Base-by-base conservation (phyloP, 64 coral and sea anemone genomes). In the Hydrozoanthus tunicans region DNA sequence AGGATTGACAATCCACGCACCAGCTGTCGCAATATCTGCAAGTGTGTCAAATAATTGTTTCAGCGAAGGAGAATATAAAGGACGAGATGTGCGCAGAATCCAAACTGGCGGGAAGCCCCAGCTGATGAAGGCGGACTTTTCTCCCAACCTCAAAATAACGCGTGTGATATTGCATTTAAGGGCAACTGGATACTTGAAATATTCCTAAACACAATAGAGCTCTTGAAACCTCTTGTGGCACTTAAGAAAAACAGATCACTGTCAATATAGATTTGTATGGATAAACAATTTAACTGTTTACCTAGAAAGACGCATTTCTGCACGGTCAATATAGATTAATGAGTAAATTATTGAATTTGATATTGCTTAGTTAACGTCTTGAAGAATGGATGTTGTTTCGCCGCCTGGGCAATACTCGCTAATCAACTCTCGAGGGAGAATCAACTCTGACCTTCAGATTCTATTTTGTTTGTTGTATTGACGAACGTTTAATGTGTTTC, bases 201-300 rank as follows among this genome's bases (percentile, higher is more conserved):
- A 60, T 56, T 88, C 84, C 17, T 26, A 13, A 43, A 14, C 69
- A 88, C 84, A 88, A 75, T 75, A 43, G 56, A 74, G 68, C 84
- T 88, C 84, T 88, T 88, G 67, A 88, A 73, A 43, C 25, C 69
- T 58, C 84, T 88, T 88, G 84, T 74, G 57, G 57, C 69, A 88
- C 84, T 88, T 88, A 56, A 69, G 24, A 58, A 88, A 88, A 88
- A 88, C 84, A 88, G 84, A 88, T 88, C 84, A 88, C 74, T 88
- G 84, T 73, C 84, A 88, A 88, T 88, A 88, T 88, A 88, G 84
- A 88, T 88, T 88, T 88, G 84, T 88, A 88, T 88, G 84, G 84
- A 88, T 88, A 88, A 88, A 88, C 69, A 88, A 88, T 88, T 88
- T 88, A 88, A 88, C 84, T 88, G 84, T 88, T 88, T 88, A 88